phyloP scores from a whole-genome alignment of 2,888 invertebrate genomes.

The Chalcosyrphus nemorum region DNA sequence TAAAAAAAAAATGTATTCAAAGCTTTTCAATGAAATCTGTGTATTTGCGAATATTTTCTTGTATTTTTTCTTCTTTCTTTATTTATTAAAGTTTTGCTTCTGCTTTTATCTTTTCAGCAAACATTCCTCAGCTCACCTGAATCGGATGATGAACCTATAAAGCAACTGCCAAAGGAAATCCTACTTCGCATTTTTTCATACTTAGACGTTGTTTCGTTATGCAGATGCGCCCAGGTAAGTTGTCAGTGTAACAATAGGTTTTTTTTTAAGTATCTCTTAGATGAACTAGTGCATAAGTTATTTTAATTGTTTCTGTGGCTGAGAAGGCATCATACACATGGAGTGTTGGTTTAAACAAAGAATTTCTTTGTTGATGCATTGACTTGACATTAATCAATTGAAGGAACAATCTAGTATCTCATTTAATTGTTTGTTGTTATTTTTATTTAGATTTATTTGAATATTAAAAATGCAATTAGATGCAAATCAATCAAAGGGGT shows the following conservation, averaged over 20 bases:
- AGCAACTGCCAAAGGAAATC: slow-evolving; percentile 97
- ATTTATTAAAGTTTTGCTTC: slow-evolving; percentile 17
- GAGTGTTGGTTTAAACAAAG: slow-evolving; percentile 3
- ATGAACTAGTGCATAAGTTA: slow-evolving; percentile 69
- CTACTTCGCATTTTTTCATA: slow-evolving; percentile 96
- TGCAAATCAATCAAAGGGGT: neutral
- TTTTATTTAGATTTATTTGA: neutral
- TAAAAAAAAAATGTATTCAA: no score
- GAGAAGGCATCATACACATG: neutral
- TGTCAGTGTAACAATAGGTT: slow-evolving; percentile 70
- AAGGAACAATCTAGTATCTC: neutral
- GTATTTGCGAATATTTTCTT: slow-evolving; percentile 2
- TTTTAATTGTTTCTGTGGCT: slow-evolving; percentile 59
- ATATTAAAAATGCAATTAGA: slow-evolving; percentile 7
- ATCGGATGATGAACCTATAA: slow-evolving; percentile 82
- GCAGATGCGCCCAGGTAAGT: slow-evolving; percentile 95
- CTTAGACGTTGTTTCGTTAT: slow-evolving; percentile 96
- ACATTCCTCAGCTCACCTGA: slow-evolving; percentile 82
- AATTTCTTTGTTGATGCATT: slow-evolving; percentile 13
- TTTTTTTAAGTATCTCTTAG: slow-evolving; percentile 34
- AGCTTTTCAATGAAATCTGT: no score
- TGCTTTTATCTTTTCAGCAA: slow-evolving; percentile 78
- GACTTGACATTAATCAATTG: neutral
- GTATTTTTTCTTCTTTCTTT: slow-evolving; percentile 21
- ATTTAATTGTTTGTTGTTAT: neutral